Evolutionary conservation across 2,888 invertebrate genomes (phyloP), one percentile per base, ranked within the genome.

Genomic region (Drymonia ruficornis): DNA sequence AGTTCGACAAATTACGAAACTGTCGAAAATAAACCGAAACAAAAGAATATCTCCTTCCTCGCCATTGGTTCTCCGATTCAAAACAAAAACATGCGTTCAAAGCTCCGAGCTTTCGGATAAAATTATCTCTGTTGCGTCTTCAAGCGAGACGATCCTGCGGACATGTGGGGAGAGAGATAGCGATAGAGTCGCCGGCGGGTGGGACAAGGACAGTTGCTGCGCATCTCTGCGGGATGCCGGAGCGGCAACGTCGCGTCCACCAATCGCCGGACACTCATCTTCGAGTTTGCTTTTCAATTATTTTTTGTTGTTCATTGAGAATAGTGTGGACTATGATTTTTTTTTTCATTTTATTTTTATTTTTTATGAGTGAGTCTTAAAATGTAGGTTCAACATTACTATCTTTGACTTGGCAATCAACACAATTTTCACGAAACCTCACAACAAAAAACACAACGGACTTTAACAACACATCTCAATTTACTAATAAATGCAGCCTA

Each of bases 111-210:
- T 87, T 84, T 81, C 83, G 85, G 87, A 87, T 87, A 82, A 87
- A 87, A 87, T 89, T 87, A 90, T 91, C 91, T 91, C 88, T 80
- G 89, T 87, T 91, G 81, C 85, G 91, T 90, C 91, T 89, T 89
- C 70, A 89, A 91, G 88, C 89, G 88, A 85, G 81, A 90, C 91
- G 84, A 89, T 91, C 87, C 86, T 90, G 89, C 87, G 84, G 86
- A 89, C 85, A 78, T 80, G 73, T 72, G 59, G 68, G 67, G 81
- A 88, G 62, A 68, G 82, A 70, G 87, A 86, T 13, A 61, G 69
- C 16, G 0, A 52, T 67, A 76, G 38, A 50, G 50, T 59, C 62
- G 61, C 55, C 49, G 13, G 0, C 4, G 11, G 2, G 81, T 54
- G 67, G 43, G 74, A 88, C 49, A 64, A 72, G 59, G 86, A 83